phyloP scores from a whole-genome alignment of 1,140 invertebrate genomes.

The Drosophila aff. region DNA sequence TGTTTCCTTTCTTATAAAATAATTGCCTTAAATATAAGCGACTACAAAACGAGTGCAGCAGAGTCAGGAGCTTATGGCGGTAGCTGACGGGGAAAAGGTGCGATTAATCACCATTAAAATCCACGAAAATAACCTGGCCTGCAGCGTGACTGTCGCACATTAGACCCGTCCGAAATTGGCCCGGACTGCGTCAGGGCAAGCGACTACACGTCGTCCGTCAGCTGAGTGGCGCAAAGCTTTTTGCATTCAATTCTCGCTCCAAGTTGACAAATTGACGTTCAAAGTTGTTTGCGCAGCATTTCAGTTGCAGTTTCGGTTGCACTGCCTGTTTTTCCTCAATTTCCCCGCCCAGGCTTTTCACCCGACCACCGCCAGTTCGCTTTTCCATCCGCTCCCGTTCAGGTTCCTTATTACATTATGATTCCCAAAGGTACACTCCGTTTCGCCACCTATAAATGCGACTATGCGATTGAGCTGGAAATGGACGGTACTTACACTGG shows the following conservation, averaged over 20 bases:
- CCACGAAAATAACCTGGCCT: slow-evolving; percentile 53
- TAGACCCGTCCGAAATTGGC: slow-evolving; percentile 61
- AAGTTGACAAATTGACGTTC: slow-evolving; percentile 83
- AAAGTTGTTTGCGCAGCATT: slow-evolving; percentile 83
- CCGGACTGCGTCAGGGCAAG: slow-evolving; percentile 63
- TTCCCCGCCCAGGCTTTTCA: slow-evolving; percentile 10
- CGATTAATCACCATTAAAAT: slow-evolving; percentile 34
- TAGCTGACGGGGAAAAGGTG: slow-evolving; percentile 11
- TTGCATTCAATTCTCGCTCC: slow-evolving; percentile 80
- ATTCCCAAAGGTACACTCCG: slow-evolving; percentile 57
- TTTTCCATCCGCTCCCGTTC: slow-evolving; percentile 43
- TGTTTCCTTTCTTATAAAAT: neutral
- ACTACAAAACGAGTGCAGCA: neutral
- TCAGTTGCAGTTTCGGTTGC: slow-evolving; percentile 77
- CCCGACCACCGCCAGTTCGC: neutral
- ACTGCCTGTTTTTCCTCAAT: slow-evolving; percentile 55
- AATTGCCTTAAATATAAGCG: neutral
- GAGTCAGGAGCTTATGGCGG: neutral
- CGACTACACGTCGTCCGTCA: slow-evolving; percentile 41
- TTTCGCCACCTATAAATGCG: slow-evolving; percentile 57
- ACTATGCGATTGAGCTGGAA: slow-evolving; percentile 26
- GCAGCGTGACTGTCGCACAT: slow-evolving; percentile 47
- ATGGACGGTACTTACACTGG: slow-evolving; percentile 38
- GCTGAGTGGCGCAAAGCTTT: slow-evolving; percentile 69
- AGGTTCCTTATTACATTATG: slow-evolving; percentile 78